Base-by-base conservation (phyloP, 1,140 invertebrate species). In the Stegodyphus dumicola region DNA sequence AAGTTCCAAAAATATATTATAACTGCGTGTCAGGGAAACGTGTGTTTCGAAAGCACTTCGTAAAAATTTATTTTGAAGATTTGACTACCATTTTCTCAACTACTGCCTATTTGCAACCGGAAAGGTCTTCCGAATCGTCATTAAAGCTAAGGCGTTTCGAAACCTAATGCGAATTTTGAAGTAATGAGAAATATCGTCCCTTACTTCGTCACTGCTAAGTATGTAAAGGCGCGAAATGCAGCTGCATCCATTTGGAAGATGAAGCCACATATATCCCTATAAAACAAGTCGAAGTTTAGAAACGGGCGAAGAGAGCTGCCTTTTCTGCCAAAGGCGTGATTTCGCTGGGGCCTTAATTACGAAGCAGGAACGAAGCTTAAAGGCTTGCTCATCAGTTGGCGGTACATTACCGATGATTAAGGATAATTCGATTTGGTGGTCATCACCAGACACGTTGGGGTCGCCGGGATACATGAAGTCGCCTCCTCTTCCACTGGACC, bases 401-500 rank as follows among this genome's bases (percentile, higher is more conserved):
- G 70, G 48, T 67, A 52, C 64, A 77, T 77, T 77, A 77, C 48
- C 80, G 51, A 83, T 73, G 80, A 83, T 83, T 83, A 83, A 66
- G 71, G 56, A 49, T 83, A 83, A 83, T 75, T 83, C 71, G 80
- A 83, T 83, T 75, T 18, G 80, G 33, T 33, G 33, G 33, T 33
- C 33, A 33, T 33, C 33, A 60, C 56, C n/a, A 49, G 48, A 60
- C 56, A 53, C 52, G 15, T 13, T 17, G n/a, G 66, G 66, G 49
- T 71, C 69, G 33, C 69, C 49, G 33, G 69, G 69, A 71, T 71
- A 71, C 69, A 33, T 33, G 33, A 33, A 33, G 33, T 33, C 11
- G 56, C 15, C 15, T 60, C 56, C 56, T 15, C 15, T 60, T 60
- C 15, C 56, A 15, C 56, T 15, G 69, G 33, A 18, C 69, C 69